These are phyloP conservation scores for Clitarchus hookeri DNA, from an alignment of 2,888 invertebrate genomes.

Conservation along the genomic window DNA sequence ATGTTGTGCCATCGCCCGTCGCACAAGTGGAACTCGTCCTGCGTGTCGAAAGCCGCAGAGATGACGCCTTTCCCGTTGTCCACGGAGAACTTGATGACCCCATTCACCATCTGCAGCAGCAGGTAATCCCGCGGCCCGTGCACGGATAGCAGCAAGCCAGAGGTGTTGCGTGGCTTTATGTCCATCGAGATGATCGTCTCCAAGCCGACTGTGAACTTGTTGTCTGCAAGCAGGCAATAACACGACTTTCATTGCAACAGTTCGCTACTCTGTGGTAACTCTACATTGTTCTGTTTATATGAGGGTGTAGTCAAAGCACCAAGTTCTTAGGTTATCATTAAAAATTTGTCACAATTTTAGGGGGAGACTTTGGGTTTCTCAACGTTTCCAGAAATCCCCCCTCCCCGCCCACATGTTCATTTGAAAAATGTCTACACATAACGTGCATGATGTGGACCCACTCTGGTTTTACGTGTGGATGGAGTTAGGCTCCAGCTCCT, in stretches of 20 bases:
- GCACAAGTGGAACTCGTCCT: conserved; percentile 74
- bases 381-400: no score
- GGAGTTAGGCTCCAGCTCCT: no score
- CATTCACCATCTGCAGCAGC: conserved; percentile 85
- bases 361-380: no score
- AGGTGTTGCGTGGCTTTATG: conserved; percentile 81
- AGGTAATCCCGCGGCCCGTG: conserved; percentile 83
- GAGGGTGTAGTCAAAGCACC: no score
- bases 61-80: conserved; percentile 84
- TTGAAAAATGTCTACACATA: no score
- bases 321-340: no score
- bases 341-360: no score
- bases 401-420: no score
- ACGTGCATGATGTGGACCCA: no score
- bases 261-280: no score
- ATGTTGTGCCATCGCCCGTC: conserved; percentile 96
- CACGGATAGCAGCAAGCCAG: conserved; percentile 85
- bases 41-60: conserved; percentile 70
- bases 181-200: conserved; percentile 81
- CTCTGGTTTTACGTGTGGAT: no score
- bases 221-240: conserved; percentile 56
- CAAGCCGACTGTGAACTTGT: conserved; percentile 77
- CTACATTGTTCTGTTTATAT: no score
- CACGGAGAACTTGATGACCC: conserved; percentile 79
- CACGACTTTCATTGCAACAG: background rate